phyloP scores from a whole-genome alignment of 2,797 vertebrate species.

The Enteromius treurensis region DNA sequence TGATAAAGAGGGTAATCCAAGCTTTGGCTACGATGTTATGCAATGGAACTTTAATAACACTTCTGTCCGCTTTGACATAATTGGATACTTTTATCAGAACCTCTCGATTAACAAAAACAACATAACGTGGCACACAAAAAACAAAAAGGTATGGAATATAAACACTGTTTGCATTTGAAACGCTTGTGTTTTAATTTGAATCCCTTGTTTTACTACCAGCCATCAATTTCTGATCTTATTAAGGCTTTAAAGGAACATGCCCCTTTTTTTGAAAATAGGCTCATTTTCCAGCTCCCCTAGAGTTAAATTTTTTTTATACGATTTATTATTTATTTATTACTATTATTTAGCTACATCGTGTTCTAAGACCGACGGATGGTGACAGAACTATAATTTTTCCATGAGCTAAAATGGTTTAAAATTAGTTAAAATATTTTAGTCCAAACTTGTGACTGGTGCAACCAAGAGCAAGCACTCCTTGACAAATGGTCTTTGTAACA shows the following conservation, averaged over 20 bases:
- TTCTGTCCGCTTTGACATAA: conserved; percentile 39
- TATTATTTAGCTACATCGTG: too few species aligned
- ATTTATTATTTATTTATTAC: too few species aligned
- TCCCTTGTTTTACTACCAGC: not conserved
- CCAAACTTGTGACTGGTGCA: not conserved
- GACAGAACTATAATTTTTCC: not conserved
- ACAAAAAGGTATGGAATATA: conserved; percentile 62
- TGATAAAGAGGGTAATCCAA: conserved; percentile 77
- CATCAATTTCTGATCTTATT: not conserved
- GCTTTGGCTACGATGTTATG: conserved; percentile 77
- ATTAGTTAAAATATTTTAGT: not conserved
- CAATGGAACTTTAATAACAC: conserved; percentile 77
- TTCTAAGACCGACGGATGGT: not conserved
- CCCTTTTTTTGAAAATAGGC: too few species aligned
- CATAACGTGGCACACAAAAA: conserved; percentile 74
- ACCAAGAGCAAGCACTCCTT: not conserved
- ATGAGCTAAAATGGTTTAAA: not conserved
- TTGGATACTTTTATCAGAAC: conserved; percentile 72
- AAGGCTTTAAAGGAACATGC: too few species aligned
- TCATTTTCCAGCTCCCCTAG: too few species aligned
- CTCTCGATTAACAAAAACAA: conserved; percentile 64
- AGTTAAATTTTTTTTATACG: too few species aligned
- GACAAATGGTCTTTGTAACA: conserved; percentile 62
- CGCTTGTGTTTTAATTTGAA: not conserved
- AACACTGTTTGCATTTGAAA: not conserved